A percentile compares a stretch with the other conserved stretches of the same genome.
These are phyloP conservation scores for Zootoca vivipara DNA, from an alignment of 2,113 vertebrate genomes.

Conservation along the genomic window DNA sequence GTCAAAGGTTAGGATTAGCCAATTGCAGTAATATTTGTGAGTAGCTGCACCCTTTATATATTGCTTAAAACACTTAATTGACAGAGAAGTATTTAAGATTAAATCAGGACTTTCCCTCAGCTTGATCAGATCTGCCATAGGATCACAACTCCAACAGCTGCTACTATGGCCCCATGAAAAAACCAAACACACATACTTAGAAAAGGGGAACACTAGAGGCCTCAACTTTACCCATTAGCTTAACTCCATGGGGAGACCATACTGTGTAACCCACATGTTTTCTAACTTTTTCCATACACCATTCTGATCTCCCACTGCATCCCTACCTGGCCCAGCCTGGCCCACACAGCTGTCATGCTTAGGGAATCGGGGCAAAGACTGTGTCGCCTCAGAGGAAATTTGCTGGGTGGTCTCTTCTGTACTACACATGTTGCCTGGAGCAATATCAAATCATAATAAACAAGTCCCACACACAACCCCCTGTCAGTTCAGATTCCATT, in stretches of 20 bases:
- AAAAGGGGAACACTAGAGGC: conserved; percentile 27
- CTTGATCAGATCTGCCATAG: not conserved
- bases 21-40: not conserved
- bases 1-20: not conserved
- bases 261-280: conserved; percentile 3
- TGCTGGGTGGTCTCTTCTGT: conserved; percentile 64
- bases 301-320: not conserved
- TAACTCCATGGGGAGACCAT: not conserved
- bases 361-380: conserved; percentile 12
- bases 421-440: conserved; percentile 36
- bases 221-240: not conserved
- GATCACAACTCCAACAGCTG: conserved; percentile 52
- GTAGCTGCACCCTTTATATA: not conserved
- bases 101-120: conserved; percentile 34
- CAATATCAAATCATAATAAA: conserved; percentile 68
- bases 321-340: conserved; percentile 44
- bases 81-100: conserved; percentile 18
- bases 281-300: conserved; percentile 13
- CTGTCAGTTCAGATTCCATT: conserved; percentile 61
- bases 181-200: not conserved
- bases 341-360: not conserved
- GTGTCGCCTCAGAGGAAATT: conserved; percentile 7
- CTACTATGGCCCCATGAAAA: conserved; percentile 12
- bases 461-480: conserved; percentile 47
- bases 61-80: conserved; percentile 40